Evolutionary conservation across 2,797 vertebrate genomes (phyloP).

Genomic region (Myotis planiceps): DNA sequence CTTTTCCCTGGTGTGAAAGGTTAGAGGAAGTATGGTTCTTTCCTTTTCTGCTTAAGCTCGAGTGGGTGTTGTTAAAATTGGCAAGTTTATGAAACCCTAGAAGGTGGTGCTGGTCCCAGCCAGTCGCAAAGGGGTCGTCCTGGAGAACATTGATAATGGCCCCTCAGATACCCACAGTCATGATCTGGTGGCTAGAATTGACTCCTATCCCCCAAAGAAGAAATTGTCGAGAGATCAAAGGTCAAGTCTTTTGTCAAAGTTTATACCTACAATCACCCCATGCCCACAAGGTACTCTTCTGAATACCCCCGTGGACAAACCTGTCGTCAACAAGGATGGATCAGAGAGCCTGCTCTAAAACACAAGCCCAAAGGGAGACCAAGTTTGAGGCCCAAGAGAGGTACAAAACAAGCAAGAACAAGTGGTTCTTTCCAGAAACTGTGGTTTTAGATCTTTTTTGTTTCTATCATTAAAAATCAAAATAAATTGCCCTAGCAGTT

Average conservation of each 20-base stretch:
- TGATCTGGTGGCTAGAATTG: constrained; percentile 96
- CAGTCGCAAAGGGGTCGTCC: not conserved
- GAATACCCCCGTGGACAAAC: constrained; percentile 98
- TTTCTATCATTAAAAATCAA: constrained; percentile 80
- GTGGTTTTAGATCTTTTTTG: constrained; percentile 89
- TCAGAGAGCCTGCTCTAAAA: constrained; percentile 97
- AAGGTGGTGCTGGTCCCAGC: not conserved
- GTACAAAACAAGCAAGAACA: constrained; percentile 98
- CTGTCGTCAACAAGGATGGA: constrained; percentile 97
- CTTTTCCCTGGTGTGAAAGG: not conserved
- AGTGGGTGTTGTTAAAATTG: not conserved
- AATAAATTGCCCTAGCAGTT: too few relatives aligned
- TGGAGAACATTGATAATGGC: constrained; percentile 96
- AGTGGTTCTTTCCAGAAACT: constrained; percentile 99
- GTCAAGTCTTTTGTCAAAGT: constrained; percentile 99
- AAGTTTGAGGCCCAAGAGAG: constrained; percentile 99
- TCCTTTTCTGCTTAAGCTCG: not conserved
- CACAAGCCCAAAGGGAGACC: constrained; percentile 96
- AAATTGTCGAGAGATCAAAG: constrained; percentile 96
- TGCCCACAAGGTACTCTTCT: constrained; percentile 98
- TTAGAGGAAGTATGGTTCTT: not conserved
- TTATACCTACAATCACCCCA: constrained; percentile 98
- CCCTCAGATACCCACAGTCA: constrained; percentile 97
- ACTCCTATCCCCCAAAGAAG: constrained; percentile 98
- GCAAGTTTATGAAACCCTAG: not conserved